Evolutionary conservation across 2,888 invertebrate species (phyloP), one percentile per base, ranked within the genome.

Genomic region (Drosophila mimetica): DNA sequence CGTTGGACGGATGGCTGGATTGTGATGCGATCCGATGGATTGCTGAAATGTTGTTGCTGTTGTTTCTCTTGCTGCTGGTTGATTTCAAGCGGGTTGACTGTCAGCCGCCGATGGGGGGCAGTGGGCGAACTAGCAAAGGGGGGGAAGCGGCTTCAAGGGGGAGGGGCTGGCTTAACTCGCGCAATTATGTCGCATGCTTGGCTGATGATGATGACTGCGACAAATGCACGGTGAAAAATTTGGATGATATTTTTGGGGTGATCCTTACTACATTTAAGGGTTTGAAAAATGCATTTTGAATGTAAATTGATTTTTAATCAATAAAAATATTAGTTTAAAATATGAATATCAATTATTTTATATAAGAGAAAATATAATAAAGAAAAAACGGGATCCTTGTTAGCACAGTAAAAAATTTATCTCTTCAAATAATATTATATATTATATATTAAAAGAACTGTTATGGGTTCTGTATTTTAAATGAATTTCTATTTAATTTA

Each of bases 1-100:
- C 92, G 91, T 91, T 90, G 90, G 90, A 90, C 90, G 90, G 90
- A 90, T 90, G 90, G 90, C 89, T 90, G 90, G 89, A 90, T 90
- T 90, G 90, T 89, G 90, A 89, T 89, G 89, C 89, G 88, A 89
- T 89, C 81, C 86, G 90, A 88, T 84, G 88, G 88, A 85, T 85
- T 85, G 88, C 88, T 85, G 85, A 85, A 85, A 88, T 86, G 86
- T 85, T 79, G 75, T 72, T 79, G 74, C 46, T 63, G 73, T 36
- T 57, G 75, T 72, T 79, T 71, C 46, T 63, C 70, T 36, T 57
- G 55, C 28, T 80, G 74, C 51, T 63, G 73, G 79, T 86, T 77
- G 84, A 82, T 86, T 54, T 64, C 64, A 65, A 64, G 64, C 64
- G 61, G 63, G 63, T 39, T 63, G 69, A 69, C 69, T 66, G 59